Evolutionary conservation across 2,888 invertebrate genomes (phyloP), one percentile per base, ranked within the genome.

Genomic region (Caenorhabditis sp.): DNA sequence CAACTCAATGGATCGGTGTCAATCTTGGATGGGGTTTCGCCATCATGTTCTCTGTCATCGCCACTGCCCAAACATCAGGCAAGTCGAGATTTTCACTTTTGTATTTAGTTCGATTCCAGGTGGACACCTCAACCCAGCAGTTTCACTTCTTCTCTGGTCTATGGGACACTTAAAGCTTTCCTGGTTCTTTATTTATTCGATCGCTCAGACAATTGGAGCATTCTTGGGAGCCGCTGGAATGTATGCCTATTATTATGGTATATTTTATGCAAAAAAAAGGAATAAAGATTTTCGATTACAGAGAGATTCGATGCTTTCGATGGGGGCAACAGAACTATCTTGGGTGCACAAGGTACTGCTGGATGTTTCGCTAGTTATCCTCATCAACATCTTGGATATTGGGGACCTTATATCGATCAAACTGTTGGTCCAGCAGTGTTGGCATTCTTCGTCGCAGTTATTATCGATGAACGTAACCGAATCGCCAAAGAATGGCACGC

Each of bases 381-480:
- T 10, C 70, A 69, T 12, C 74, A 69, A 12, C 63, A 70, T 53
- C 64, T 70, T 26, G 68, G 69, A 27, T 61, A 66, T 58, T 66
- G 74, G 57, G 80, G 78, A 20, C 82, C 83, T 12, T 84, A 82
- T 61, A 64, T 84, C 59, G 85, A 85, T 70, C 70, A 84, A 76
- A 73, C 83, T 49, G 81, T 84, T n/a, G 85, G 85, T 14, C 86
- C 85, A 14, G 84, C 72, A 17, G 76, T 85, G 26, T 79, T 85
- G 50, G 73, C 77, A 36, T 78, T 83, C 57, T 84, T 85, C 71
- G 69, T 85, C 43, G 76, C 78, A 20, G 70, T 80, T 1, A 67
- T 85, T 1, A 74, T 82, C 63, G 85, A 85, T 67, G 78, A 81
- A 57, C 68, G 85, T 25, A 86, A 85, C 62, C 69, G 78, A 50